phyloP scores from a whole-genome alignment of 2,888 invertebrate genomes.

The Zeuzera pyrina region DNA sequence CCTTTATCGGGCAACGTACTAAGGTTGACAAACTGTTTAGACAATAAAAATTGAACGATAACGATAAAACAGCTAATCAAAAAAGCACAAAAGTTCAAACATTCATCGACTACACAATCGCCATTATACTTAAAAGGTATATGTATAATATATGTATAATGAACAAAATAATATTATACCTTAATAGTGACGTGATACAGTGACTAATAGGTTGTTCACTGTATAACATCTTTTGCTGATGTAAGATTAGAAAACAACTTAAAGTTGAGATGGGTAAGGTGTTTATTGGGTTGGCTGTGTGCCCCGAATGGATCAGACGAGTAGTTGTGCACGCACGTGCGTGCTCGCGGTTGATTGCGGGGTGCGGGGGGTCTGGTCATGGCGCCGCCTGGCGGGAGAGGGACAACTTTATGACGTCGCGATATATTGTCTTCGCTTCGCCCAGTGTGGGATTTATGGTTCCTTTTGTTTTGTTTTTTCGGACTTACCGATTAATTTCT shows the following conservation, averaged over 20 bases:
- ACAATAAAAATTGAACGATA: constrained; percentile 44
- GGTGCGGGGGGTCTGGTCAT: constrained; percentile 24
- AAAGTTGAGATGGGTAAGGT: constrained; percentile 40
- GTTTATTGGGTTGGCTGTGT: constrained; percentile 29
- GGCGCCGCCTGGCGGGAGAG: constrained; percentile 67
- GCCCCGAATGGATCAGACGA: constrained; percentile 37
- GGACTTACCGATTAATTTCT: constrained; percentile 57
- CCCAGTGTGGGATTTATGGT: constrained; percentile 61
- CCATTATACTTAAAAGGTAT: constrained; percentile 43
- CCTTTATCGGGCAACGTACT: constrained; percentile 1
- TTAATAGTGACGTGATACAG: constrained; percentile 54
- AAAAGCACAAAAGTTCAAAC: constrained; percentile 67
- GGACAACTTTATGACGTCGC: constrained; percentile 61
- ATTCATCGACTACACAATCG: constrained; percentile 52
- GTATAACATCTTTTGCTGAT: constrained; percentile 28
- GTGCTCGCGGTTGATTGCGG: constrained; percentile 28
- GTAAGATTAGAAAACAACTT: constrained; percentile 24
- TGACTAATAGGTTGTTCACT: constrained; percentile 47
- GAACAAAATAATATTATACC: constrained; percentile 50
- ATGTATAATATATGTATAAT: constrained; percentile 38
- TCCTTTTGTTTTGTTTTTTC: constrained; percentile 59
- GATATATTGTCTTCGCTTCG: constrained; percentile 61
- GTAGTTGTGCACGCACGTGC: constrained; percentile 60
- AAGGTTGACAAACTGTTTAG: constrained; percentile 11
- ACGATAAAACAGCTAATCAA: constrained; percentile 61